A percentile compares a stretch with the other conserved stretches of the same genome.
These are phyloP conservation scores for Furcula furcula DNA, from an alignment of 2,888 invertebrate species.

Conservation along the genomic window DNA sequence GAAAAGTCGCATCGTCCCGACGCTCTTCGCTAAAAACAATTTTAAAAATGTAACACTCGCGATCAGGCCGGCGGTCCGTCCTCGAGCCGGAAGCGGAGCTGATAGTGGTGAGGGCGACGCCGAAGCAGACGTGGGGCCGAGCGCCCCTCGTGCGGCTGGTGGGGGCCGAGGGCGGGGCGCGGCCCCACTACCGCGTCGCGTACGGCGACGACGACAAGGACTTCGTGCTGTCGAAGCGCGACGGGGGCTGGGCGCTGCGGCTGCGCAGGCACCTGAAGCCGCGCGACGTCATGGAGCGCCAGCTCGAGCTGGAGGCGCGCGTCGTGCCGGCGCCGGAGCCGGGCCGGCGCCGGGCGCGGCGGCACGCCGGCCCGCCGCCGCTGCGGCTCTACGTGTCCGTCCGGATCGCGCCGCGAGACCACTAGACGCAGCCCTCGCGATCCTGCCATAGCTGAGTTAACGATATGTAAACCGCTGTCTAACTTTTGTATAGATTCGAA, in stretches of 20 bases:
- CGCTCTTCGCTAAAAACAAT: too few species aligned
- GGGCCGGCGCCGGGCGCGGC: slow-evolving; percentile 11
- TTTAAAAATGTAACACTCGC: too few species aligned
- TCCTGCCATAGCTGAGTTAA: too few species aligned
- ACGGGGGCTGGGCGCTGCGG: slow-evolving; percentile 66
- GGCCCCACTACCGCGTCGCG: slow-evolving; percentile 63
- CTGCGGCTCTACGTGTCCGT: slow-evolving; percentile 66
- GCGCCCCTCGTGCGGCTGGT: slow-evolving; percentile 61
- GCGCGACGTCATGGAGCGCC: slow-evolving; percentile 39
- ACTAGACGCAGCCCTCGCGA: slow-evolving; percentile 21
- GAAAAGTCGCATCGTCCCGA: too few species aligned
- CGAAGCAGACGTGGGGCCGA: slow-evolving; percentile 66
- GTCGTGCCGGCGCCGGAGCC: slow-evolving; percentile 48
- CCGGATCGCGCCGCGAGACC: slow-evolving; percentile 42
- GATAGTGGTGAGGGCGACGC: slow-evolving; percentile 51
- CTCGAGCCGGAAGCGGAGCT: slow-evolving; percentile 65
- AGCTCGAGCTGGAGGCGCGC: slow-evolving; percentile 68
- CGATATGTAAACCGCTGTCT: too few species aligned
- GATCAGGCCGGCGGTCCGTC: slow-evolving; percentile 61
- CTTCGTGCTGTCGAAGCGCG: slow-evolving; percentile 61
- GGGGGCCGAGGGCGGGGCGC: slow-evolving; percentile 57
- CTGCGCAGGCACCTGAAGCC: slow-evolving; percentile 53
- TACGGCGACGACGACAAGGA: slow-evolving; percentile 54
- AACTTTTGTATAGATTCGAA: too few species aligned
- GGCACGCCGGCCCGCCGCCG: slow-evolving; percentile 46